These are phyloP conservation scores for Corapipo altera DNA, from an alignment of 2,113 vertebrate genomes.

Conservation along the genomic window DNA sequence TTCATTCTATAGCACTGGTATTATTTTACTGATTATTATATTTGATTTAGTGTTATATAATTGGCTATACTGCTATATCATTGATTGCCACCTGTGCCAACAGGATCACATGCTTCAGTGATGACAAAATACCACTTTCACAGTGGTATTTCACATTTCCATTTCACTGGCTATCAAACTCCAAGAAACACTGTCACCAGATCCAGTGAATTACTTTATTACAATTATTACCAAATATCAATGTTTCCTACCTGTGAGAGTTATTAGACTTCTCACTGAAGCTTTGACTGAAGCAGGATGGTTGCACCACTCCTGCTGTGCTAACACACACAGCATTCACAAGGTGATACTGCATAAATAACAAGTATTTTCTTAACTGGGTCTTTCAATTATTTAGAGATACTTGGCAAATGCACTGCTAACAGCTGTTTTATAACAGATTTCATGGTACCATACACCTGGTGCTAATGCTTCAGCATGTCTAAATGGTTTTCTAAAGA, in stretches of 20 bases:
- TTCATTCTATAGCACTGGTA: neutral
- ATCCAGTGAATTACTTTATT: neutral
- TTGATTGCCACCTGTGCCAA: neutral
- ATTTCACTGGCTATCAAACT: neutral
- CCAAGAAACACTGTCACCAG: neutral
- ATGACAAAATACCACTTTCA: neutral
- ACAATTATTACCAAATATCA: neutral
- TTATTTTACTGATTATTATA: neutral
- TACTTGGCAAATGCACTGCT: neutral
- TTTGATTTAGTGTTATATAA: neutral
- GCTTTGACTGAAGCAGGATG: neutral
- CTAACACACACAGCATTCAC: neutral
- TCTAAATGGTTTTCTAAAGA: slow-evolving; percentile 62
- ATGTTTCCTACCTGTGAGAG: neutral
- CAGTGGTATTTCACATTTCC: neutral
- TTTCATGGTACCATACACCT: slow-evolving; percentile 53
- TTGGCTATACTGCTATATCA: neutral
- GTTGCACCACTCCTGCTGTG: neutral
- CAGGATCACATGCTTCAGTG: neutral
- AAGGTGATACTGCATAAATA: neutral
- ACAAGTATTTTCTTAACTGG: slow-evolving; percentile 25
- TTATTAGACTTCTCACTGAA: neutral
- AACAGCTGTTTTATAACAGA: slow-evolving; percentile 53
- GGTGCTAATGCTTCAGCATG: slow-evolving; percentile 48
- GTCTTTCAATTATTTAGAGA: slow-evolving; percentile 44